Conservation (phyloP, 2,888 invertebrate genomes). For the Diplazon laetatorius region DNA sequence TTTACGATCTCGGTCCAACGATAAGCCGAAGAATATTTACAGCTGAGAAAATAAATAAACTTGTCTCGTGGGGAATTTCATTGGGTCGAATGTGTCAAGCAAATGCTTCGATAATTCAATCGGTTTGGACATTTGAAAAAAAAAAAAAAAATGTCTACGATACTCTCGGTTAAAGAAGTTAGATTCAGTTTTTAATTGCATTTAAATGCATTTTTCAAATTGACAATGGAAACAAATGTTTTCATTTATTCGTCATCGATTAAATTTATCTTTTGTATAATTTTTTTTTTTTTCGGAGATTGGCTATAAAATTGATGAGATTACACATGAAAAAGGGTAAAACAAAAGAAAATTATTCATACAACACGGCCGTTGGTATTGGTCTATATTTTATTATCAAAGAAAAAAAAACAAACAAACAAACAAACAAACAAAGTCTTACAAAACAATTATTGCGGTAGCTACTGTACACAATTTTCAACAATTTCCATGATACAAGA, state of each 20-base stretch:
- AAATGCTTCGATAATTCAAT: too few species aligned
- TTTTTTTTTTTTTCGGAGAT: too few species aligned
- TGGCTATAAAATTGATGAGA: too few species aligned
- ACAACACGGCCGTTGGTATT: constrained; percentile 43
- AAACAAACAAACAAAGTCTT: constrained; percentile 72
- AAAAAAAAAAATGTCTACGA: too few species aligned
- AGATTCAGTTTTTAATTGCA: background rate
- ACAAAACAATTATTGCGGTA: constrained; percentile 75
- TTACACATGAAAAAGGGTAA: too few species aligned
- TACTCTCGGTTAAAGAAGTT: background rate
- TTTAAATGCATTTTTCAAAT: background rate
- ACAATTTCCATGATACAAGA: constrained; percentile 63
- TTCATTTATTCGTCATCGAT: too few species aligned
- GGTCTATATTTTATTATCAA: constrained; percentile 71
- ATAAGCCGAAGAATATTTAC: too few species aligned
- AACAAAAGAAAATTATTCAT: background rate
- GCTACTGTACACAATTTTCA: constrained; percentile 74
- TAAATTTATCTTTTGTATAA: too few species aligned
- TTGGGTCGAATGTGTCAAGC: too few species aligned
- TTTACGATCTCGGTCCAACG: too few species aligned
- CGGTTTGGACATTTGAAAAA: too few species aligned
- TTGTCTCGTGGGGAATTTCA: background rate
- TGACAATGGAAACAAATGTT: too few species aligned
- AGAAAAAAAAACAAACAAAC: constrained; percentile 66
- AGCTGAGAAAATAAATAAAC: background rate